Base-by-base conservation (phyloP, 2,888 invertebrate species). In the Scrobipalpa atriplicella region DNA sequence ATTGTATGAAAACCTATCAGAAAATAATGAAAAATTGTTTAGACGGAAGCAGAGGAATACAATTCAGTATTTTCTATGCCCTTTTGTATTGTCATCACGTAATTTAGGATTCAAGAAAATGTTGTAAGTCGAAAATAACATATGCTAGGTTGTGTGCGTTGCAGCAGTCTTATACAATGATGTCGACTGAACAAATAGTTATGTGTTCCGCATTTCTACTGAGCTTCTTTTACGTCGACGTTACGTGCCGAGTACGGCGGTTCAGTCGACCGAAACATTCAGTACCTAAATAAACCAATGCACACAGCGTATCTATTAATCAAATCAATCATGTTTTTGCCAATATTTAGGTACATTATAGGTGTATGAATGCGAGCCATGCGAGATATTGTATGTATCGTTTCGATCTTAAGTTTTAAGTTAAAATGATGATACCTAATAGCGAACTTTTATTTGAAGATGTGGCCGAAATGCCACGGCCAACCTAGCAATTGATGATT, bases 171-270 rank as follows among this genome's bases (percentile, higher is more conserved):
- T 92, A 92, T 91, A 92, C 92, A 92, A 92, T 92, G 85, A 87
- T 90, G 90, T 88, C 85, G 85, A 88, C 90, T 86, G 87, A 89
- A 90, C 90, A 89, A 91, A 91, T 88, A 89, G 87, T 85, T 86
- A 80, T 90, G 87, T 90, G 91, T 92, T 92, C 92, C 92, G 92
- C 92, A 90, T 92, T 92, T 92, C 92, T 92, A 92, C 86, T 78
- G 81, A 87, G 87, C 87, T 85, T 88, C 90, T 87, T 90, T 89
- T 88, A 86, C 88, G 85, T 85, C 85, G 82, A 82, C 79, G 83
- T 89, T 85, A 86, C 89, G 86, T 86, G 79, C 78, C 47, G 47
- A 43, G 43, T 16, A 47, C 47, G 16, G 70, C 77, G 74, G 79
- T 76, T 78, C 80, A 79, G 71, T 80, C 79, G 73, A 79, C 74